phyloP scores from a whole-genome alignment of 2,113 vertebrate genomes.

The Caloenas nicobarica region DNA sequence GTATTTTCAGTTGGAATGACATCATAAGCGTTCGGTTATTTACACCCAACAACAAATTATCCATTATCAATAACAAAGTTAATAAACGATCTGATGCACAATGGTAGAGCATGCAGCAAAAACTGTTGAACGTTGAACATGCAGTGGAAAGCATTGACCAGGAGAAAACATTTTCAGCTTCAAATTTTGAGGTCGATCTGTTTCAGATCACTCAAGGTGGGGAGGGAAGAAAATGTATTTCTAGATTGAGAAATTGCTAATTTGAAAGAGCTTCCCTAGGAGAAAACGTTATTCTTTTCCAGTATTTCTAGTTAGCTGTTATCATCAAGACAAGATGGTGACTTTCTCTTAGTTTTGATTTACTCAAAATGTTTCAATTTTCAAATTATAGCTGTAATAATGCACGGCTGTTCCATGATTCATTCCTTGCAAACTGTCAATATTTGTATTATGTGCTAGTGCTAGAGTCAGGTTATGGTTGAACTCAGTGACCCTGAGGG shows the following conservation, averaged over 20 bases:
- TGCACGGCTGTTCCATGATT: no score
- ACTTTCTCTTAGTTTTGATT: neutral
- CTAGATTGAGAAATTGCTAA: neutral
- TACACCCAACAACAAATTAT: neutral
- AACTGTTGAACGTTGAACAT: no score
- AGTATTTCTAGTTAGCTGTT: neutral
- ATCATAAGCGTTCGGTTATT: rapidly evolving
- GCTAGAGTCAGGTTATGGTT: no score
- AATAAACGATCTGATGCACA: no score
- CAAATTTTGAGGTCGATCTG: neutral
- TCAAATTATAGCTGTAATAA: neutral
- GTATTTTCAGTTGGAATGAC: neutral
- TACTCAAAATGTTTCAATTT: neutral
- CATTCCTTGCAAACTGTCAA: neutral
- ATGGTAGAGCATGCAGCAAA: rapidly evolving
- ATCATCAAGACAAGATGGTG: neutral
- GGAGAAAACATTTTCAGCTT: neutral
- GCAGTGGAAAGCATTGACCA: neutral
- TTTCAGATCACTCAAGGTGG: no score
- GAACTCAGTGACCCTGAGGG: no score
- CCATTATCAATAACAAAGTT: neutral
- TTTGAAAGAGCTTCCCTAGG: neutral
- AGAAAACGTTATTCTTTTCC: neutral
- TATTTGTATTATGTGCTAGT: no score
- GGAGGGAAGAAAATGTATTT: neutral